A percentile compares a stretch with the other conserved stretches of the same genome.
phyloP scores from a whole-genome alignment of 2,888 invertebrate species.

The Endomychus coccineus region DNA sequence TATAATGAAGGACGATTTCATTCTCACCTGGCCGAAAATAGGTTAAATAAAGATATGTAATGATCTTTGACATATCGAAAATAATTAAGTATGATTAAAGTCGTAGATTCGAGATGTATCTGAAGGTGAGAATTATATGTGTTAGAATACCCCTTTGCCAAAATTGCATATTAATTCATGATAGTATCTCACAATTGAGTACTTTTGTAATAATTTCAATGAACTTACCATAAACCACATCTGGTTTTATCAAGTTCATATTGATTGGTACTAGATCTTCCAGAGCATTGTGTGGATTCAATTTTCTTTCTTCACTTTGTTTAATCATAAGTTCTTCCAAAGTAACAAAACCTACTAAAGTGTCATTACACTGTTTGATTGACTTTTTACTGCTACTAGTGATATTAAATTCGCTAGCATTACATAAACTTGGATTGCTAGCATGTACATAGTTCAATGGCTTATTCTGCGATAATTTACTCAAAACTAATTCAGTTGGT shows the following conservation, averaged over 20 bases:
- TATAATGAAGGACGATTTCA: no score
- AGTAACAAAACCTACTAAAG: slow-evolving; percentile 62
- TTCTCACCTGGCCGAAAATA: no score
- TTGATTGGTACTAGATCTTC: slow-evolving; percentile 32
- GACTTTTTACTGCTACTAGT: slow-evolving; percentile 38
- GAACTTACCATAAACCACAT: slow-evolving; percentile 51
- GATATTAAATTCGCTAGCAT: slow-evolving; percentile 45
- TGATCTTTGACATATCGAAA: no score
- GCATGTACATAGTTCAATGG: slow-evolving; percentile 61
- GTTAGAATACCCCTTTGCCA: no score
- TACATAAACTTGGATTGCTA: slow-evolving; percentile 64
- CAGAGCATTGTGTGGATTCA: slow-evolving; percentile 38
- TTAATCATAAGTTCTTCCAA: slow-evolving; percentile 74
- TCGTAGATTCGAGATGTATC: no score
- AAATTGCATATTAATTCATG: no score
- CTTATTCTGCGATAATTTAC: slow-evolving; percentile 35
- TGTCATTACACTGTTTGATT: slow-evolving; percentile 47
- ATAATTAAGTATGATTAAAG: no score
- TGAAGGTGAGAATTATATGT: no score
- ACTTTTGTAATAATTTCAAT: no score
- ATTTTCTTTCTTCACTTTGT: slow-evolving; percentile 63
- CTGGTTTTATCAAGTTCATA: slow-evolving; percentile 45
- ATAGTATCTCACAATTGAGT: no score
- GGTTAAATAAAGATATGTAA: no score
- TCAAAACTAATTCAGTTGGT: slow-evolving; percentile 1